Evolutionary conservation across 2,113 vertebrate genomes (phyloP).

Genomic region (Bucco capensis): DNA sequence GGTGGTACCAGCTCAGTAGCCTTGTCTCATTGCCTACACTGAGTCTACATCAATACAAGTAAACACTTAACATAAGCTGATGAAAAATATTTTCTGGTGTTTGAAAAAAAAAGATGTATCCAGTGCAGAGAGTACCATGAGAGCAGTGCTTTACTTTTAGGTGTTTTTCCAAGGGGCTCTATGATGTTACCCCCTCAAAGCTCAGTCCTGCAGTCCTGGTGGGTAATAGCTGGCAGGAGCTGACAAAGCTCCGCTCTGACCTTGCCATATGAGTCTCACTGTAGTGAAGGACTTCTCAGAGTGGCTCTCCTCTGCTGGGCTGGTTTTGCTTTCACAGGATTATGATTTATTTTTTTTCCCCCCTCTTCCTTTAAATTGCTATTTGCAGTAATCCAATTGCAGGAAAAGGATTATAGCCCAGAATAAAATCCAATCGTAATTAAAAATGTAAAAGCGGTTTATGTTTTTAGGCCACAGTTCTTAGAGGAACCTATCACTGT

Average conservation of each 20-base stretch:
- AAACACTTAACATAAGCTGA: background rate
- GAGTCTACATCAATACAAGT: background rate
- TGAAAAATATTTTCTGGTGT: background rate
- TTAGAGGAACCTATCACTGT: background rate
- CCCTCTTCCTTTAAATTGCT: background rate
- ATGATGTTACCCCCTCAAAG: background rate
- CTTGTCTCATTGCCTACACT: background rate
- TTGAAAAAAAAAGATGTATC: background rate
- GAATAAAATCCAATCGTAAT: conserved; percentile 16
- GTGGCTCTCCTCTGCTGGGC: background rate
- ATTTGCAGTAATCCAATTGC: conserved; percentile 54
- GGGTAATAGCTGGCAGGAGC: background rate
- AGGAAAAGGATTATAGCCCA: conserved; percentile 27
- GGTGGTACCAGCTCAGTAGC: background rate
- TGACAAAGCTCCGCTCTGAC: background rate
- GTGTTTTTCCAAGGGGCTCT: background rate
- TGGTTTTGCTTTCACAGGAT: background rate
- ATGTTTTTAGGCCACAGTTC: conserved; percentile 57
- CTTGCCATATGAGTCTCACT: fast-evolving
- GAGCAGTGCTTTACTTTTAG: background rate
- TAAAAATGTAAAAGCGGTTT: conserved; percentile 52
- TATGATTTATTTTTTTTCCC: background rate
- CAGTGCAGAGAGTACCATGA: background rate
- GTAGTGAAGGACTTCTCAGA: background rate
- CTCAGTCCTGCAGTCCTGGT: background rate